Conservation (phyloP, 2,797 vertebrate species). For the Scyliorhinus canicula region DNA sequence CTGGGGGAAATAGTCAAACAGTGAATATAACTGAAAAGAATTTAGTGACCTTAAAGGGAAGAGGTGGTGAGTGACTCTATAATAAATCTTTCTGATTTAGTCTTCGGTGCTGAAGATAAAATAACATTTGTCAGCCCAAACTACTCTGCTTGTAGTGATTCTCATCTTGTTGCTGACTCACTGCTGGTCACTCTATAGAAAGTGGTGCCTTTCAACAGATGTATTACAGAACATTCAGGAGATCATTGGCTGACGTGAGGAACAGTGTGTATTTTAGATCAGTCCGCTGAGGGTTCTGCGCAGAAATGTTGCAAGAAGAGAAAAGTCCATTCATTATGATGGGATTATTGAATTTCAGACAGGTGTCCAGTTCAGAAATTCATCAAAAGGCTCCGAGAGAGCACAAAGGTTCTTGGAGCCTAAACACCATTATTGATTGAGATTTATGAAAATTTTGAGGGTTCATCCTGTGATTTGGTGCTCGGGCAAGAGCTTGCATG, state of each 20-base stretch:
- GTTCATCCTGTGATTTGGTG: not conserved
- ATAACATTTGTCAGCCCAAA: not conserved
- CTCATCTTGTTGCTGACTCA: not conserved
- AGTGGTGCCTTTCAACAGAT: not conserved
- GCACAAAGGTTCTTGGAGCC: too few species aligned
- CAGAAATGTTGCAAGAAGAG: not conserved
- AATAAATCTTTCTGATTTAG: conserved; percentile 3
- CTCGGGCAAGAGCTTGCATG: too few species aligned
- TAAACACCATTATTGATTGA: not conserved
- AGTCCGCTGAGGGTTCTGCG: not conserved
- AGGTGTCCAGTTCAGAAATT: not conserved
- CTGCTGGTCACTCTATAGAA: not conserved
- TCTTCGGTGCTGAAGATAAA: not conserved
- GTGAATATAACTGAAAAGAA: not conserved
- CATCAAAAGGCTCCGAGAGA: not conserved
- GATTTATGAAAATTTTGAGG: not conserved
- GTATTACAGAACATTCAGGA: not conserved
- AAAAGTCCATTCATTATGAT: not conserved
- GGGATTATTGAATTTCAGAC: not conserved
- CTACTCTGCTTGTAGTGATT: not conserved
- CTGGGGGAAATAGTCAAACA: not conserved
- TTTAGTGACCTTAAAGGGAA: conserved; percentile 2
- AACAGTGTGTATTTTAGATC: not conserved
- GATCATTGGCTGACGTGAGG: not conserved
- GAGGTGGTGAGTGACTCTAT: not conserved